Evolutionary conservation across 2,113 vertebrate genomes (phyloP).

Genomic region (Patagioenas fasciata): DNA sequence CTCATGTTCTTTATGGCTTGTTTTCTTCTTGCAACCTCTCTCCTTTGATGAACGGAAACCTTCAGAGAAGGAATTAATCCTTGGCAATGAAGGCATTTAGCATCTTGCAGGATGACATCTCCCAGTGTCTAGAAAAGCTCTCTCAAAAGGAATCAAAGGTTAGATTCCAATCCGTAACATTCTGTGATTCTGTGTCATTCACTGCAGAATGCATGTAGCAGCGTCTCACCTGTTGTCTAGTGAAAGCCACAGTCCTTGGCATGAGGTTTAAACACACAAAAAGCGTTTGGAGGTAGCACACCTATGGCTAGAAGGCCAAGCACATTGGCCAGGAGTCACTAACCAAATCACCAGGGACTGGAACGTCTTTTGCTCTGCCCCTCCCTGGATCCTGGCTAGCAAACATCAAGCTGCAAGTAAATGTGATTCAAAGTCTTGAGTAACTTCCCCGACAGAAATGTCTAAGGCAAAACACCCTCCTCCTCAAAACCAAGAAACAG

Average conservation of each 20-base stretch:
- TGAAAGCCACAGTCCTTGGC: background rate
- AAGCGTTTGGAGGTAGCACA: background rate
- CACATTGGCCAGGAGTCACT: background rate
- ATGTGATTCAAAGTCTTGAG: background rate
- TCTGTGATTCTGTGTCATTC: background rate
- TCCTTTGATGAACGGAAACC: background rate
- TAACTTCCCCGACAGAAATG: background rate
- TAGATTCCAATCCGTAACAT: background rate
- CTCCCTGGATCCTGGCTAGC: background rate
- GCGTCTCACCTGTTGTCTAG: background rate
- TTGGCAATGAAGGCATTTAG: background rate
- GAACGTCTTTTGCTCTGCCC: background rate
- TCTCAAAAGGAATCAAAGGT: background rate
- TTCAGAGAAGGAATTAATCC: background rate
- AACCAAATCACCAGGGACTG: background rate
- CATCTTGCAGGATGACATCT: background rate
- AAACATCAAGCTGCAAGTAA: background rate
- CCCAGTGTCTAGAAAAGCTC: background rate
- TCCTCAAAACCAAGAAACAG: rapidly evolving
- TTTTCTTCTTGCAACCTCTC: background rate
- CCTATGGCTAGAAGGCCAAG: background rate
- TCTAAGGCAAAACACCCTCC: background rate
- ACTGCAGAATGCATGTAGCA: background rate
- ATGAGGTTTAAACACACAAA: background rate
- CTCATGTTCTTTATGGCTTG: background rate